Percentiles rank a stretch among this genome's conserved stretches.
These are phyloP conservation scores for Opisthocomus hoazin DNA, from an alignment of 2,113 vertebrate genomes.

Conservation along the genomic window DNA sequence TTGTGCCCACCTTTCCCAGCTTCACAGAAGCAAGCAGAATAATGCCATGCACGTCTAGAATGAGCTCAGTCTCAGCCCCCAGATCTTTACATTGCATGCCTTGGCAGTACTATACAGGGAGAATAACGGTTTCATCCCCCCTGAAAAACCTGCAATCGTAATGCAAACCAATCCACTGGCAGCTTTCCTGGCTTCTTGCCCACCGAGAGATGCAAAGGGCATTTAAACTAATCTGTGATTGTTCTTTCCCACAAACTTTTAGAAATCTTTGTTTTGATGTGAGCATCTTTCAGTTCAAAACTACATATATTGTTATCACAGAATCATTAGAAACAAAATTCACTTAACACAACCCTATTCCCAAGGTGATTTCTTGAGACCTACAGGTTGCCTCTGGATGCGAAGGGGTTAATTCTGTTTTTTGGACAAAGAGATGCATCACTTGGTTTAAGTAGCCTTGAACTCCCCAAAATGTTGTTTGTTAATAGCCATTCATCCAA, in stretches of 20 bases:
- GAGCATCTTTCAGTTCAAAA: background rate
- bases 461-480: background rate
- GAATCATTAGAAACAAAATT: background rate
- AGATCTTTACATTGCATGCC: background rate
- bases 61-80: background rate
- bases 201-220: background rate
- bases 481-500: constrained; percentile 1
- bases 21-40: background rate
- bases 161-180: background rate
- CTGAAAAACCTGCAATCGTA: background rate
- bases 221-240: background rate
- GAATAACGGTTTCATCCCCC: background rate
- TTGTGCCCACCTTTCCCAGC: background rate
- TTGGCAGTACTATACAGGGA: background rate
- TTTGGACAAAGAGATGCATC: background rate
- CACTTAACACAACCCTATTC: background rate
- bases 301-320: background rate
- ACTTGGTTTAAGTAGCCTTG: background rate
- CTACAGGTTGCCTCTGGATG: background rate
- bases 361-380: background rate
- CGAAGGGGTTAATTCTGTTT: background rate
- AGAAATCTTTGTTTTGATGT: background rate
- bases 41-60: background rate
- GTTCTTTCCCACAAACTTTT: background rate
- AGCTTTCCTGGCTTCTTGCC: background rate